Percentiles rank a stretch among this genome's conserved stretches.
phyloP scores from a whole-genome alignment of 2,113 vertebrate genomes.

The Ursus arctos region DNA sequence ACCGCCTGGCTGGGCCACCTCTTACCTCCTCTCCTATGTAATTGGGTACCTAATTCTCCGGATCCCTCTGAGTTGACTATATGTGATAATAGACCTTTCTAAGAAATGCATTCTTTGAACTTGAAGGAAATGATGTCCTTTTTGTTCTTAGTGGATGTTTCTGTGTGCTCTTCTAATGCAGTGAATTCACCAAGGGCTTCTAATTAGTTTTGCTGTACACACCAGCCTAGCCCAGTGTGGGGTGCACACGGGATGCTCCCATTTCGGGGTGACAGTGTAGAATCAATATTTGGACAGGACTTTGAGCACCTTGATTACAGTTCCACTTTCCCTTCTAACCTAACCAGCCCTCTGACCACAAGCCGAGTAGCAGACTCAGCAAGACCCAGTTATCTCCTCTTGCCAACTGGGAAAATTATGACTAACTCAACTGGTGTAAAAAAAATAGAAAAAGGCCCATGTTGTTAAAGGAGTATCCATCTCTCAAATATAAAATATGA shows the following conservation, averaged over 20 bases:
- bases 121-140: neutral
- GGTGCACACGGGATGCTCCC: neutral
- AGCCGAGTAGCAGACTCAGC: neutral
- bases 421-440: neutral
- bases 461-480: neutral
- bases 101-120: constrained; percentile 19
- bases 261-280: neutral
- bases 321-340: neutral
- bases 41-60: neutral
- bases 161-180: neutral
- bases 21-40: neutral
- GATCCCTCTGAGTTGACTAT: neutral
- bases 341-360: neutral
- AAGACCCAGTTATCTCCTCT: neutral
- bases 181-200: neutral
- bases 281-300: neutral
- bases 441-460: neutral
- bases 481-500: neutral
- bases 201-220: neutral
- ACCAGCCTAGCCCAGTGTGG: neutral
- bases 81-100: neutral
- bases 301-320: neutral
- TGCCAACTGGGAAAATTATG: neutral
- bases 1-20: neutral
- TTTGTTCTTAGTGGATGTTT: neutral